These are phyloP conservation scores for Atrina japonica DNA, from an alignment of 2,888 invertebrate species.

Conservation along the genomic window DNA sequence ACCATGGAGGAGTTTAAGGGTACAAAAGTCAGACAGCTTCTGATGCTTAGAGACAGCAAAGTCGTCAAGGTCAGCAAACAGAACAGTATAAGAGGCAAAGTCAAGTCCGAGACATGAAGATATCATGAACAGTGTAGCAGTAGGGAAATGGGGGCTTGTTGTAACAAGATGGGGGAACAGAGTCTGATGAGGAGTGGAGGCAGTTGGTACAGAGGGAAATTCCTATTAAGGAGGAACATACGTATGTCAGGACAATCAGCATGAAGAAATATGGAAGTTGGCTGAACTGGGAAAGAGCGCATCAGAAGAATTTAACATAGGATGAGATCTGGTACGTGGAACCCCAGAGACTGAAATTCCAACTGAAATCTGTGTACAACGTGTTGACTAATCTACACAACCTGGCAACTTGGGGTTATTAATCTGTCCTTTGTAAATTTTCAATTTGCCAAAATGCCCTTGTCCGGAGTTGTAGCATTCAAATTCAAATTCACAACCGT, in stretches of 20 bases:
- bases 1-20: slow-evolving; percentile 38
- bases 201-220: slow-evolving; percentile 1
- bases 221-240: neutral
- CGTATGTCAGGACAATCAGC: slow-evolving; percentile 1
- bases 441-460: too few relatives aligned
- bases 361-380: slow-evolving; percentile 17
- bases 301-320: slow-evolving; percentile 1
- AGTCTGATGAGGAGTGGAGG: neutral
- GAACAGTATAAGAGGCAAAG: slow-evolving; percentile 24
- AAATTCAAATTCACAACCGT: too few relatives aligned
- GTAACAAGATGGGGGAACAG: neutral
- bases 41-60: slow-evolving; percentile 29
- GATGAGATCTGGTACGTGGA: slow-evolving; percentile 23
- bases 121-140: neutral
- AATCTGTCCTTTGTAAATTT: too few relatives aligned
- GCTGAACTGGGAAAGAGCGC: too few relatives aligned
- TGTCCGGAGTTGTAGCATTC: too few relatives aligned
- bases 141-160: neutral
- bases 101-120: slow-evolving; percentile 7
- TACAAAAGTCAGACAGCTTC: slow-evolving; percentile 24
- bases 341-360: neutral
- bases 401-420: slow-evolving; percentile 3
- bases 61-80: slow-evolving; percentile 18
- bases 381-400: slow-evolving; percentile 21
- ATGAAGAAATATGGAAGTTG: slow-evolving; percentile 25